Evolutionary conservation across 2,888 invertebrate genomes (phyloP), one percentile per base, ranked within the genome.

Genomic region (Rotaria socialis): DNA sequence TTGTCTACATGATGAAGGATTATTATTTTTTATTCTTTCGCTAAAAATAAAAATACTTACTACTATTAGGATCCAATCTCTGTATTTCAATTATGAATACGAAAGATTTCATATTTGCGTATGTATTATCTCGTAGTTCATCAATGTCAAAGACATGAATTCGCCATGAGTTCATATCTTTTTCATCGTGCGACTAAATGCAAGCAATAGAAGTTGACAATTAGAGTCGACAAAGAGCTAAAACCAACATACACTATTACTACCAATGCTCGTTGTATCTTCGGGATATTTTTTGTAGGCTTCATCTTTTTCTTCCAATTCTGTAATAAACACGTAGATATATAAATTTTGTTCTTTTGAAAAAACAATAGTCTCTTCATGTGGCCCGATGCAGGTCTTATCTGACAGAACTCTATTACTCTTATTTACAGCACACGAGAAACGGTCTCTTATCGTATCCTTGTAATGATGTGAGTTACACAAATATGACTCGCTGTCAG

Each of bases 221-320:
- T 11, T 52, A 14, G 52, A 52, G 16, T 8, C 5, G 52, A 52
- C 3, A 52, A 52, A 52, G 8, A 4, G 16, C 4, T 52, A 16
- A 52, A 52, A 52, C 1, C 52, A n/a, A 43, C 80, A 47, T 80
- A 80, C 80, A 80, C 80, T 47, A n/a, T 80, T 80, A 47, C 80
- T 80, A 2, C 80, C 80, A 24, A 80, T 80, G 47, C 80, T 80
- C 3, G 80, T 14, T 8, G 80, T 80, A 6, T 80, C 80, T 80
- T 80, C 80, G n/a, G 80, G 47, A 47, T 47, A 80, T 80, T 22
- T 80, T 24, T 11, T 0, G 22, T 80, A 1, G 47, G 5, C 24
- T 14, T 80, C 80, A 47, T 80, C 80, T 80, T 47, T 80, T 24
- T 80, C 80, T 80, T 80, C 80, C 80, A 80, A 47, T 14, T 80